phyloP scores from a whole-genome alignment of 2,113 vertebrate genomes.

The Tichodroma muraria region DNA sequence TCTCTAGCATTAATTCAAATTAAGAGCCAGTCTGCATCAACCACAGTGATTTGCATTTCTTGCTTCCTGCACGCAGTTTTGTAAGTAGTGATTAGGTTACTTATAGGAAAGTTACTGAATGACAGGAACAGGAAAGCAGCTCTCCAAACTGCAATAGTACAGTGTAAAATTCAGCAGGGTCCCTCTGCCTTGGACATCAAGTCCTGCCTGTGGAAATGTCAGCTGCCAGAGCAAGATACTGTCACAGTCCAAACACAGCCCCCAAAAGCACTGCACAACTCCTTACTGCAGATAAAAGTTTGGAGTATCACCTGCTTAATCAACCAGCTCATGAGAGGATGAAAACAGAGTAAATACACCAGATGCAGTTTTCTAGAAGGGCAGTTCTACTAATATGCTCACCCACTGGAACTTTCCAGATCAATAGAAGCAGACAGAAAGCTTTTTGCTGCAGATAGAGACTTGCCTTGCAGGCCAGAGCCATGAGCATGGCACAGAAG shows the following conservation, averaged over 20 bases:
- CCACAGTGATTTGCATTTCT: background rate
- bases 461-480: background rate
- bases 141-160: background rate
- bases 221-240: background rate
- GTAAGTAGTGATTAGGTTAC: background rate
- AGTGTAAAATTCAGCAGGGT: background rate
- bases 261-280: background rate
- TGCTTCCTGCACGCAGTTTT: background rate
- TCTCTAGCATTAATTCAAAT: background rate
- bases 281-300: background rate
- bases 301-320: background rate
- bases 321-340: background rate
- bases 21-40: background rate
- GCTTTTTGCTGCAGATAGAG: background rate
- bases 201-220: background rate
- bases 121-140: background rate
- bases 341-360: background rate
- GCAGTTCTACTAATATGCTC: background rate
- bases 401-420: background rate
- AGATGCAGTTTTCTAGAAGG: background rate
- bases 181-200: background rate
- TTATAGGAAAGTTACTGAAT: background rate
- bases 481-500: fast-evolving
- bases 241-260: background rate
- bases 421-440: background rate